Conservation (phyloP, 2,797 vertebrate genomes). For the Sternarchorhynchus goeldii region DNA sequence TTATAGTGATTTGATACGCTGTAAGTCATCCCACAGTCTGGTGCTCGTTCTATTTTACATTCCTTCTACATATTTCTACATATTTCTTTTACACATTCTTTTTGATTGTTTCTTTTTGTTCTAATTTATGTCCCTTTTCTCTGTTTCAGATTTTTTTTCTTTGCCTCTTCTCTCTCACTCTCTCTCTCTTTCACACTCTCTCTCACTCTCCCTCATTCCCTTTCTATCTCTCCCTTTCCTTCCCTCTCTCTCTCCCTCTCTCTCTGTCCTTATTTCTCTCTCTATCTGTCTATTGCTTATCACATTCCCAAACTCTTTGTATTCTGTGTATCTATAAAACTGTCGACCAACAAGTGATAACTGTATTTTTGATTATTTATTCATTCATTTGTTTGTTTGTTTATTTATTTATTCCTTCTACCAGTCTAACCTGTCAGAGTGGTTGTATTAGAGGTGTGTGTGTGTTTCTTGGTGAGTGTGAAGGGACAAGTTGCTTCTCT, state of each 20-base stretch:
- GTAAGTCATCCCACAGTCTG: conserved; percentile 34
- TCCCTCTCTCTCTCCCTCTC: conserved; percentile 9
- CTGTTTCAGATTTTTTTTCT: conserved; percentile 1
- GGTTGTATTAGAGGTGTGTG: too few species aligned
- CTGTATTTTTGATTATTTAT: conserved; percentile 45
- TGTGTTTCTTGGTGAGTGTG: too few species aligned
- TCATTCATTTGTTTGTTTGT: conserved; percentile 48
- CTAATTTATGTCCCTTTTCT: background rate
- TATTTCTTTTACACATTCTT: background rate
- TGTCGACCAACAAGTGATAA: conserved; percentile 39
- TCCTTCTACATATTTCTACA: too few species aligned
- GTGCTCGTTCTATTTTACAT: conserved; percentile 19
- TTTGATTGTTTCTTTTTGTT: background rate
- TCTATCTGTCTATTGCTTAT: conserved; percentile 15
- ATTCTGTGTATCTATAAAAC: background rate
- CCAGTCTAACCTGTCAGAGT: too few species aligned
- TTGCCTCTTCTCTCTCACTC: background rate
- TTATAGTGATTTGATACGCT: conserved; percentile 41
- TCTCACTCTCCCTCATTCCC: too few species aligned
- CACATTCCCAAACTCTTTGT: background rate
- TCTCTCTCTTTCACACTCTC: background rate
- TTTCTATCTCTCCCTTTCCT: background rate
- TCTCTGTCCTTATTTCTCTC: background rate
- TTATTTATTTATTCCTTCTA: conserved; percentile 46
- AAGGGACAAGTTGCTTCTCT: too few species aligned